Base-by-base conservation (phyloP, 2,113 vertebrate species). In the Nycticorax nycticorax region DNA sequence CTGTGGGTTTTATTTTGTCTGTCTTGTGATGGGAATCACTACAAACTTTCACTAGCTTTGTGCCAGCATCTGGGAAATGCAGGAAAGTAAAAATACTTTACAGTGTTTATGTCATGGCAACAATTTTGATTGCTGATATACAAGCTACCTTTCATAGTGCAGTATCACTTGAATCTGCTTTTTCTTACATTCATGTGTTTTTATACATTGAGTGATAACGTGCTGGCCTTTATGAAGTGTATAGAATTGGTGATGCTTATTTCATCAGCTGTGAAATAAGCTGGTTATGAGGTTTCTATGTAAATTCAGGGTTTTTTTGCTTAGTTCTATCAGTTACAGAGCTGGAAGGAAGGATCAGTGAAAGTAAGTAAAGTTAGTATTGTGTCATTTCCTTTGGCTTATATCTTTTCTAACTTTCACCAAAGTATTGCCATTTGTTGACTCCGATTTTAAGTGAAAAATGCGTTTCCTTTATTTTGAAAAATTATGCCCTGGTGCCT, bases 1-100 rank as follows among this genome's bases (percentile, higher is more conserved):
- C 71, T 64, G 45, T 69, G 55, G 17, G 26, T 94, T 90, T 96
- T 95, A 90, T 92, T 92, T 94, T 86, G 72, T 53, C 85, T 83
- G 16, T 55, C 50, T 91, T 77, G 20, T 83, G 79, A 64, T 52
- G 57, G 43, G 53, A 93, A 39, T 93, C 63, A 69, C 39, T 68
- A 48, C 41, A 92, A 89, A 47, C n/a, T 73, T 83, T 32, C 50
- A 55, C 32, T 43, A 48, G 33, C 45, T 83, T 92, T 76, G n/a
- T 83, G 41, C 71, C n/a, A 77, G 32, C 41, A 35, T 64, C 35
- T 76, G 17, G 66, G 59, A 93, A 86, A 71, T 66, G 12, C 26
- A 53, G 32, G 23, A 66, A 85, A 76, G 22, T 28, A 91, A 85
- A 89, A 89, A 69, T 13, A 37, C 79, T 90, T 3, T 59, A 24